phyloP scores from a whole-genome alignment of 2,888 invertebrate genomes.

The Agonum fuliginosum region DNA sequence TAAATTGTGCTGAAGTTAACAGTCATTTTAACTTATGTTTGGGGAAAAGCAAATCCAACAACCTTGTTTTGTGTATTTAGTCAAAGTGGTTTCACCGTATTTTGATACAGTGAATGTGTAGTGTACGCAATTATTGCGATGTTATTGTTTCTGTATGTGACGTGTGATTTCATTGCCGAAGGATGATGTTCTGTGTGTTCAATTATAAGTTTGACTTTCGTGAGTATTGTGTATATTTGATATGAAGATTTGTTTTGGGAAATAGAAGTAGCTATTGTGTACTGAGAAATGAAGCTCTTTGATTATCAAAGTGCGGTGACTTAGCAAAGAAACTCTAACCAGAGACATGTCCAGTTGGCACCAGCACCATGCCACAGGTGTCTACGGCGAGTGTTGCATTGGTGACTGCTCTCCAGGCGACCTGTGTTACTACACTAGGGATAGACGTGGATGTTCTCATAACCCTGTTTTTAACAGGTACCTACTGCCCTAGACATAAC shows the following conservation, averaged over 20 bases:
- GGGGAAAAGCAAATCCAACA: constrained; percentile 7
- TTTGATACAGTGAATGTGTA: constrained; percentile 25
- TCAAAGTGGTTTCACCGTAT: constrained; percentile 34
- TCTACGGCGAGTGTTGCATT: constrained; percentile 53
- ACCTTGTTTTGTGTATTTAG: constrained; percentile 33
- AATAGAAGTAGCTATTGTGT: constrained; percentile 11
- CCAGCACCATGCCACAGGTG: constrained; percentile 54
- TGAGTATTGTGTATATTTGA: constrained; percentile 21
- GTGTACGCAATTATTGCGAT: background rate
- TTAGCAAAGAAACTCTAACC: constrained; percentile 27
- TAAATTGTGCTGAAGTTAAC: background rate
- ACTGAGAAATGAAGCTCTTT: constrained; percentile 33
- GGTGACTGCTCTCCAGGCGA: constrained; percentile 55
- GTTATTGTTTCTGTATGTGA: constrained; percentile 35
- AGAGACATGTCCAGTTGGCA: constrained; percentile 56
- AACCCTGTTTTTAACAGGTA: constrained; percentile 53
- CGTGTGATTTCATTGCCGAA: background rate
- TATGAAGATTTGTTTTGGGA: constrained; percentile 15
- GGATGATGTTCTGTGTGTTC: background rate
- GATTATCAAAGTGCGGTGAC: constrained; percentile 47
- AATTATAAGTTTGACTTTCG: background rate
- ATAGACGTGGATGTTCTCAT: constrained; percentile 53
- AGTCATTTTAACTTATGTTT: constrained; percentile 20
- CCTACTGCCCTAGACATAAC: constrained; percentile 34
- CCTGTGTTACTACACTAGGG: constrained; percentile 47